These are phyloP conservation scores for Brachynemurus nebulosus DNA, from an alignment of 2,888 invertebrate genomes.

Conservation along the genomic window DNA sequence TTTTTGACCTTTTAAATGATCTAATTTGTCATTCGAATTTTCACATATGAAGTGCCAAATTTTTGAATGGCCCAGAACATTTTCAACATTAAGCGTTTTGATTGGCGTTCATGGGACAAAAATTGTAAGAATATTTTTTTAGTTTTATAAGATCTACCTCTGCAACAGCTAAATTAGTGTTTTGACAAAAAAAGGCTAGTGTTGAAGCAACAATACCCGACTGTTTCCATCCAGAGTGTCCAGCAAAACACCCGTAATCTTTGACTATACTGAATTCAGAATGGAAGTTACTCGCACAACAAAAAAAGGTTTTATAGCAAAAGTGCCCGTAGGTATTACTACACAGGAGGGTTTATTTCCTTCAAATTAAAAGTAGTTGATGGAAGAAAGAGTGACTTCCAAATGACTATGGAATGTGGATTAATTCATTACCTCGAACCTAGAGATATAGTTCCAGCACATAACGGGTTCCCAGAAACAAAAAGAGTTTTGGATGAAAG, in stretches of 20 bases:
- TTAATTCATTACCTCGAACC: constrained; percentile 12
- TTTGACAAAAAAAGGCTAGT: constrained; percentile 6
- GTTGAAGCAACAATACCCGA: constrained; percentile 10
- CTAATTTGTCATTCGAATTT: too few relatives aligned
- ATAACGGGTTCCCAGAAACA: constrained; percentile 13
- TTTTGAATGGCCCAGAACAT: too few relatives aligned
- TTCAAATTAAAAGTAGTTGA: constrained; percentile 16
- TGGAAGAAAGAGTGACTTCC: constrained; percentile 15
- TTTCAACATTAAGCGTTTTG: constrained; percentile 14
- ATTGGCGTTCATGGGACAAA: constrained; percentile 16
- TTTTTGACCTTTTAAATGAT: too few relatives aligned
- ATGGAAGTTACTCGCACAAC: constrained; percentile 9
- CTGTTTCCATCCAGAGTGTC: constrained; percentile 6
- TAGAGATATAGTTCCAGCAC: constrained; percentile 14
- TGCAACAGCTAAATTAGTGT: constrained; percentile 6
- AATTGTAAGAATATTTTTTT: constrained; percentile 15
- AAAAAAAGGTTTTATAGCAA: constrained; percentile 14
- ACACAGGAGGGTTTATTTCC: constrained; percentile 14
- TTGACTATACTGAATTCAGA: constrained; percentile 10
- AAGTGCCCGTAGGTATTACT: constrained; percentile 15
- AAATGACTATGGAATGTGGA: constrained; percentile 16
- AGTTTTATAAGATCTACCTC: neutral
- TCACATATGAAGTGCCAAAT: too few relatives aligned
- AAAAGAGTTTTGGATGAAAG: constrained; percentile 7
- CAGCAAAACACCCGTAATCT: constrained; percentile 7